A percentile compares a stretch with the other conserved stretches of the same genome.
phyloP scores from a whole-genome alignment of 2,113 vertebrate species.

The Galeopterus variegatus region DNA sequence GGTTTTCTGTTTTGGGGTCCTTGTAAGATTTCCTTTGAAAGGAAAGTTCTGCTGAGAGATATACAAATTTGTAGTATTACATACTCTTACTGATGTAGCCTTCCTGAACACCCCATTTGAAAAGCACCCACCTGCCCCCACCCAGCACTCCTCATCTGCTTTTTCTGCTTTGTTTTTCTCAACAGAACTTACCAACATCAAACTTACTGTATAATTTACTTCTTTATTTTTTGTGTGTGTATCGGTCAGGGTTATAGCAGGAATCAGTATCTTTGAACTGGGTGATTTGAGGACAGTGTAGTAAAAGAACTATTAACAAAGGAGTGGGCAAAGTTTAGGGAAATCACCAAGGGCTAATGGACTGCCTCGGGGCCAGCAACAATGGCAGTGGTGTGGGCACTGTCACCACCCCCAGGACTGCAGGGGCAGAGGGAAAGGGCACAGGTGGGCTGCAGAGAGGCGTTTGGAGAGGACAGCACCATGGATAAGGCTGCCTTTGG shows the following conservation, averaged over 20 bases:
- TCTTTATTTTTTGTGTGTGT: background rate
- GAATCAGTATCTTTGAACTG: background rate
- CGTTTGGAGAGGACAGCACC: background rate
- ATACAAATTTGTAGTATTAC: background rate
- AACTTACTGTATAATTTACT: background rate
- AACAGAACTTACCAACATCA: background rate
- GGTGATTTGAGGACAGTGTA: background rate
- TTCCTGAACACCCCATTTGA: background rate
- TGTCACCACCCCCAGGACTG: fast-evolving
- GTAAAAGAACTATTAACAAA: background rate
- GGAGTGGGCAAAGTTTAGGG: background rate
- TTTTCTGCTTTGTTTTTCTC: background rate
- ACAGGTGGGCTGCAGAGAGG: background rate
- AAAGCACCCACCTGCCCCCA: background rate
- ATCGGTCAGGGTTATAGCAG: background rate
- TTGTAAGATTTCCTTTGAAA: background rate
- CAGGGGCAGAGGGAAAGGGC: background rate
- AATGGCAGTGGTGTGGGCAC: background rate
- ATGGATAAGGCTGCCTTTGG: background rate
- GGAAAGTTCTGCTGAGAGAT: background rate
- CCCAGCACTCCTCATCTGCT: background rate
- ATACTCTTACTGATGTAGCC: background rate
- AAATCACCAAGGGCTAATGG: background rate
- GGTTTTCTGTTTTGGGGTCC: background rate
- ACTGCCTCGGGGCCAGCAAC: background rate